These are phyloP conservation scores for Malurus elegans DNA, from an alignment of 2,113 vertebrate genomes.

Conservation along the genomic window DNA sequence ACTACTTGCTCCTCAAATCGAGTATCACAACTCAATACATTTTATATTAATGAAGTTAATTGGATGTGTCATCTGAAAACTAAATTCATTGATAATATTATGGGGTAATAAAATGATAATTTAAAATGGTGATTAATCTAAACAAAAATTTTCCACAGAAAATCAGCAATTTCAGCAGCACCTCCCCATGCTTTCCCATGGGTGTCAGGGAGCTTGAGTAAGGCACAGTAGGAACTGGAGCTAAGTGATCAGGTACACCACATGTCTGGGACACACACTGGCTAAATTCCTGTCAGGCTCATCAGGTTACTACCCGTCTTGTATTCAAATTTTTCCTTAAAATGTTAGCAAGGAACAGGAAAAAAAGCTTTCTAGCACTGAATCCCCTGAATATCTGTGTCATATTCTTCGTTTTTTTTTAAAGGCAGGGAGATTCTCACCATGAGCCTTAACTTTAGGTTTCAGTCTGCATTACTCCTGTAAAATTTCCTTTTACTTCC, in stretches of 20 bases:
- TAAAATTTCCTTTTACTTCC: neutral
- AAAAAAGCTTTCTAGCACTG: neutral
- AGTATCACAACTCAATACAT: neutral
- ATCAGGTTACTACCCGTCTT: neutral
- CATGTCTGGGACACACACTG: neutral
- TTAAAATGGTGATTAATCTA: neutral
- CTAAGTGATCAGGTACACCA: neutral
- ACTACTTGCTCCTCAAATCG: neutral
- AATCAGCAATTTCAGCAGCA: neutral
- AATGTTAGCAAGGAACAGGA: neutral
- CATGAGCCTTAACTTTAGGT: neutral
- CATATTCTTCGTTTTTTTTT: neutral
- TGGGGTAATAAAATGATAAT: neutral
- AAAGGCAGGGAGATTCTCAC: neutral
- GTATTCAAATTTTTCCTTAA: neutral
- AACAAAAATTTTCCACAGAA: neutral
- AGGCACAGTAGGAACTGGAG: neutral
- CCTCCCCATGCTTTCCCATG: neutral
- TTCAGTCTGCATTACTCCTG: neutral
- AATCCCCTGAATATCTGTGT: neutral
- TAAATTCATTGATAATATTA: neutral
- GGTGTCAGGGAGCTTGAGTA: neutral
- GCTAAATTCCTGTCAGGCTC: neutral
- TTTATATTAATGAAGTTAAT: neutral
- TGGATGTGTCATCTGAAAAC: neutral